Evolutionary conservation across 2,888 invertebrate species (phyloP), one percentile per base, ranked within the genome.

Genomic region (Melieria picta): DNA sequence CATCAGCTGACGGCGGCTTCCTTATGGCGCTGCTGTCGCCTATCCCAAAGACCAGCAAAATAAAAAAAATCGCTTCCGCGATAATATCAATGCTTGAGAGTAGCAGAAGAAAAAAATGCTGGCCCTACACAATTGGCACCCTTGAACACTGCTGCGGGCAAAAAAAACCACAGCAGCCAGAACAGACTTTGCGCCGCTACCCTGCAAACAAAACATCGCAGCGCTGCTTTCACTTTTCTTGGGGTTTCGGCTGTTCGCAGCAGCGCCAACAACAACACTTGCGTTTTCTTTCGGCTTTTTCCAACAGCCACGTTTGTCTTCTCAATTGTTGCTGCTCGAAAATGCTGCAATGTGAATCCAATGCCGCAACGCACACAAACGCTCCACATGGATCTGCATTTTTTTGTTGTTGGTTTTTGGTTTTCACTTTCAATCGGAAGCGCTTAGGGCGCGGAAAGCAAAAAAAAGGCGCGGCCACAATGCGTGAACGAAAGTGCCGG

Each of bases 31-130:
- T 48, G 50, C 50, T 48, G 50, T 50, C 30, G 50, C 56, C 56
- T 56, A 7, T 7, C 7, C 2, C 10, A n/a, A 7, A 10, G n/a
- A 30, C 16, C 57, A 57, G n/a, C 57, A 16, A 52, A 1, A 50
- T 10, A 50, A 52, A n/a, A 73, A 73, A 75, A 69, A 73, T 69
- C 46, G 72, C 55, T 66, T 74, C 74, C 71, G 71, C 74, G 75
- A 75, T 75, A 67, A 56, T 71, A 75, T 75, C 74, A 69, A 50
- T 74, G 6, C 5, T 16, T 10, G 5, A 57, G 10, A 57, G 13
- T 9, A 57, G 30, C 30, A 6, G 13, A 10, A 57, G 30, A 7
- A 56, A 56, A 56, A 57, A 16, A 13, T 4, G 16, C n/a, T 57
- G n/a, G 16, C 5, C 30, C 30, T 30, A 57, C 16, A 57, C 57